These are phyloP conservation scores for Dicranocentrus wangi DNA, from an alignment of 2,888 invertebrate species.

Conservation along the genomic window DNA sequence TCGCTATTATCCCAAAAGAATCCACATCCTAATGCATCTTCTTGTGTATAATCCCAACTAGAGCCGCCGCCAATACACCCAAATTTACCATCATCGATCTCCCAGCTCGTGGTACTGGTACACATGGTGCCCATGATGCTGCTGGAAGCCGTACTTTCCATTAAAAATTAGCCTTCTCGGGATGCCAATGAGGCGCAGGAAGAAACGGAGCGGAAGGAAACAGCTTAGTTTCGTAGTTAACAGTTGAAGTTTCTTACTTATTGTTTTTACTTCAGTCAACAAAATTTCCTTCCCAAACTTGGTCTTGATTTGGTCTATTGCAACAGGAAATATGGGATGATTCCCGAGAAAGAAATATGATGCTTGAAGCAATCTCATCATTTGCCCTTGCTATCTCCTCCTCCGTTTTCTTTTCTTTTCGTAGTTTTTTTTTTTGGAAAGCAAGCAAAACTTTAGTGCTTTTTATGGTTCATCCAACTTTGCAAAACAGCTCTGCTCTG, in stretches of 20 bases:
- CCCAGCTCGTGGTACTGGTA: too few species aligned
- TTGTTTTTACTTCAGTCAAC: constrained; percentile 23
- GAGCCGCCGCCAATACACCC: too few species aligned
- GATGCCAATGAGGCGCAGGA: constrained; percentile 28
- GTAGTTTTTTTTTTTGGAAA: background rate
- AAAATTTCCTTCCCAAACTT: constrained; percentile 3
- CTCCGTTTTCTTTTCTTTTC: background rate
- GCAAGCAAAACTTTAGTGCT: background rate
- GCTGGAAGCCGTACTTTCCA: constrained; percentile 14
- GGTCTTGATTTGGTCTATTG: constrained; percentile 14
- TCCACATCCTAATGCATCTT: too few species aligned
- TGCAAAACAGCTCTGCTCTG: too few species aligned
- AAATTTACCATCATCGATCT: too few species aligned
- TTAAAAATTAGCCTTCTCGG: constrained; percentile 37
- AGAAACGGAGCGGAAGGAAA: constrained; percentile 35
- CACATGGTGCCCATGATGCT: too few species aligned
- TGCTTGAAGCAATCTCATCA: constrained; percentile 11
- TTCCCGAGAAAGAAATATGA: constrained; percentile 33
- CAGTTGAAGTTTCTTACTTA: constrained; percentile 27
- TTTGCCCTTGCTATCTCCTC: background rate
- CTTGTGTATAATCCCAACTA: too few species aligned
- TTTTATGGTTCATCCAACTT: too few species aligned
- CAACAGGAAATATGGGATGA: constrained; percentile 21
- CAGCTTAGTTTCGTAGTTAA: constrained; percentile 14
- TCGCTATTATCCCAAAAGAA: too few species aligned